Base-by-base conservation (phyloP, 2,113 vertebrate species). In the Paracanthobrama guichenoti region DNA sequence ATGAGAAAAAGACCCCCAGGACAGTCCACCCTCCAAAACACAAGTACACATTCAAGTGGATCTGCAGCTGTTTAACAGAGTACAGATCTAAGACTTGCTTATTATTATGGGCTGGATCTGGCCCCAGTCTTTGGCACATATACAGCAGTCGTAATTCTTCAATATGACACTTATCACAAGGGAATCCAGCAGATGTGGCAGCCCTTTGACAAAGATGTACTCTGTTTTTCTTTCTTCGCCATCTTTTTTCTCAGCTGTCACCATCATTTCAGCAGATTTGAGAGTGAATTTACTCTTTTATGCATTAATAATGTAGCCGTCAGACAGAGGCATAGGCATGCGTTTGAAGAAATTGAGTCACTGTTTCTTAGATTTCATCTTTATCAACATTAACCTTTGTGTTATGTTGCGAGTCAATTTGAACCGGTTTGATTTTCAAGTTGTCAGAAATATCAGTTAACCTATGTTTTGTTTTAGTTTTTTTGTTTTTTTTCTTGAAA, bases 171-270 rank as follows among this genome's bases (percentile, higher is more conserved):
- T 91, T 90, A 93, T 94, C 92, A 91, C 88, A 14, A 67, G 11
- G 84, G 85, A 84, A 88, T 85, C 87, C 86, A 89, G 83, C 93
- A 93, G 92, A 93, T 92, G 90, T 91, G 91, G 88, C 91, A 3
- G 48, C 62, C 46, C 24, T 73, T 62, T 83, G n/a, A 71, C 24
- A 69, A 57, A 69, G 60, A 69, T 53, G 46, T 67, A n/a, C 60
- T 42, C 44, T 8, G 75, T 31, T 57, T 55, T 35, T 12, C 16
- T 13, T 39, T 77, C 28, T 44, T 71, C 26, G 12, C 18, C 67
- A 42, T 20, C 48, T 42, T 67, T n/a, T n/a, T 14, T 18, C 62
- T 84, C 59, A 66, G 72, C 59, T 24, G 59, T 26, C 26, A 42
- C 10, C 14, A n/a, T 5, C 4, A 5, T 14, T 75, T 16, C 3